phyloP scores from a whole-genome alignment of 2,113 vertebrate species.

The Aldabrachelys gigantea region DNA sequence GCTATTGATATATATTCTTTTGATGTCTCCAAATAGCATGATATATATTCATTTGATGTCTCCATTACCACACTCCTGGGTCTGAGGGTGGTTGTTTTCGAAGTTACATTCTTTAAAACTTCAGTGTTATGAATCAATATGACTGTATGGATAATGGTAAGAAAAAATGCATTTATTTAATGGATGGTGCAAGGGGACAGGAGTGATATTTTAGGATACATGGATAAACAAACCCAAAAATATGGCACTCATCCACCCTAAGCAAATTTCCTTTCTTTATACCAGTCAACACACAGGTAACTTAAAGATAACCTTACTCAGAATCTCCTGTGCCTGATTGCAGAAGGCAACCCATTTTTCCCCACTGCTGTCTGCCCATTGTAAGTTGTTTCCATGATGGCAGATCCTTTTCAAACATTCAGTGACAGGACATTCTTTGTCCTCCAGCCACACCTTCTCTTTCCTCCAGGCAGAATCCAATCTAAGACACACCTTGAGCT shows the following conservation, averaged over 20 bases:
- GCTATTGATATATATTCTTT: not conserved
- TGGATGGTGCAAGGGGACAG: not conserved
- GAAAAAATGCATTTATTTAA: not conserved
- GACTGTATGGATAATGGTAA: fast-evolving
- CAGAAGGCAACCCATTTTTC: not conserved
- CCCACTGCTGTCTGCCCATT: not conserved
- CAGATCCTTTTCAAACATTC: not conserved
- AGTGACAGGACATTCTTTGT: not conserved
- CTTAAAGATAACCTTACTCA: not conserved
- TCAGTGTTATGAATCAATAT: not conserved
- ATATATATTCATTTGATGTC: not conserved
- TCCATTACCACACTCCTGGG: not conserved
- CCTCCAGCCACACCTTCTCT: not conserved
- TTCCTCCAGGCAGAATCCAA: not conserved
- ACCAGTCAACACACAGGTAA: not conserved
- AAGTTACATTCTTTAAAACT: not conserved
- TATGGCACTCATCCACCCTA: not conserved
- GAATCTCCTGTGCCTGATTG: not conserved
- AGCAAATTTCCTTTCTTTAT: not conserved
- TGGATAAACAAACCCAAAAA: not conserved
- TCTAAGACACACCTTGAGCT: not conserved
- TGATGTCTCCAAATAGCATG: not conserved
- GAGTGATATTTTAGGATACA: not conserved
- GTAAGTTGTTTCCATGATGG: not conserved
- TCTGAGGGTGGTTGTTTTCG: not conserved